Base-by-base conservation (phyloP, 2,113 vertebrate genomes). In the Dendrocopos noguchii region DNA sequence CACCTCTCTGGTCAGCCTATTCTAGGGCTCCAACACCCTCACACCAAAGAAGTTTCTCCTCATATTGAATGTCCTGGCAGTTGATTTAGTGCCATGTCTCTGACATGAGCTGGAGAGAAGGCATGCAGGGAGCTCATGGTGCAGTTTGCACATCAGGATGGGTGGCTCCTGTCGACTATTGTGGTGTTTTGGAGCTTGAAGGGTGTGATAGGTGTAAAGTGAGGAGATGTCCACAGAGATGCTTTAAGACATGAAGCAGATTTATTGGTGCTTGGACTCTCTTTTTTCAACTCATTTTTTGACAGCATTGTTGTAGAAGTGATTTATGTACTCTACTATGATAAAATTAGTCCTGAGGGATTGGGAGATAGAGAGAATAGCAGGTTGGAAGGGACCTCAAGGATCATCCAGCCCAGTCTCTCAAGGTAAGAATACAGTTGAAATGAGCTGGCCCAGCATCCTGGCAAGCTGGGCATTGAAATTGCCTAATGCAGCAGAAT, bases 121-220 rank as follows among this genome's bases (percentile, higher is more conserved):
- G 10, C 2, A 0, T 19, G 44, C 18, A 84, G 46, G 14, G 57
- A 53, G 8, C 1, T 1, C 36, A 5, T 52, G 34, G 29, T 0
- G 2, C 36, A 47, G 15, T 73, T 84, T 78, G 56, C 16, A 10
- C 5, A 2, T 44, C 9, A 87, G 24, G 27, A 2, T 31, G n/a
- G 18, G 50, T 61, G 44, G 27, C 12, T 52, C 6, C 36, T 34
- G 5, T 50, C 59, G 24, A 17, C 63, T 57, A 12, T 34, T 64
- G 11, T 61, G 61, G 5, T 77, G 53, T 24, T 91, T 56, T 82
- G 75, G 78, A 61, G 21, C 36, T 57, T 46, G 28, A 67, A 22
- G 7, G 24, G 59, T 72, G 22, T 33, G 14, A 4, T 42, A 19
- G 24, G 9, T 65, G 10, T 57, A 29, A 91, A 86, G 10, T 22